Evolutionary conservation across 1,140 invertebrate genomes (phyloP), one percentile per base, ranked within the genome.

Genomic region (Brachionus paranguensis): DNA sequence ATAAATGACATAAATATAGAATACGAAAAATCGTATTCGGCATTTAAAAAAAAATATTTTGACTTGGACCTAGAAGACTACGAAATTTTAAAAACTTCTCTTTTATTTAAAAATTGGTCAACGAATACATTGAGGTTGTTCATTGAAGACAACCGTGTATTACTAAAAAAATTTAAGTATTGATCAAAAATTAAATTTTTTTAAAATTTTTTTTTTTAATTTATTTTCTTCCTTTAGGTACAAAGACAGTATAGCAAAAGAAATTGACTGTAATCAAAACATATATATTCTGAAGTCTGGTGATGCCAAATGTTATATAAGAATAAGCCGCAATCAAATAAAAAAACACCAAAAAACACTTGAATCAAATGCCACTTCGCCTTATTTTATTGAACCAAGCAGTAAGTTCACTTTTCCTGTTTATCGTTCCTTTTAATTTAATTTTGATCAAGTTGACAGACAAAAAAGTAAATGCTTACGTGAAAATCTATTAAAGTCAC

Each of bases 281-380:
- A 81, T 81, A 11, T 81, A 45, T 27, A 41, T 81, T 12, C 33
- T 81, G 11, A 81, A 81, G 37, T 33, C 33, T 45, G 78, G 78
- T 3, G 8, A 45, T 24, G 64, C 64, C 41, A 64, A 64, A 41
- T 60, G 53, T 60, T 81, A 45, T 20, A 81, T 81, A 10, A 81
- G 60, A 68, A 81, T 81, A 33, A 81, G 27, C 17, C 78, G 78
- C 24, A 81, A n/a, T 45, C 53, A 81, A 68, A 81, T 81, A 37
- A 81, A 81, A 81, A 81, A 81, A 5, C 78, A 81, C 53, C 78
- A 81, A 81, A 60, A 68, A 64, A 64, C 33, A 11, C 43, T 81
- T 11, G 78, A 81, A 27, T 20, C 33, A 10, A 45, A 64, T 60
- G 55, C 78, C 3, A 81, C 37, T 24, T 29, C 37, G 10, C 53